Evolutionary conservation across 2,888 invertebrate species (phyloP).

Genomic region (Lithophane semibrunnea): DNA sequence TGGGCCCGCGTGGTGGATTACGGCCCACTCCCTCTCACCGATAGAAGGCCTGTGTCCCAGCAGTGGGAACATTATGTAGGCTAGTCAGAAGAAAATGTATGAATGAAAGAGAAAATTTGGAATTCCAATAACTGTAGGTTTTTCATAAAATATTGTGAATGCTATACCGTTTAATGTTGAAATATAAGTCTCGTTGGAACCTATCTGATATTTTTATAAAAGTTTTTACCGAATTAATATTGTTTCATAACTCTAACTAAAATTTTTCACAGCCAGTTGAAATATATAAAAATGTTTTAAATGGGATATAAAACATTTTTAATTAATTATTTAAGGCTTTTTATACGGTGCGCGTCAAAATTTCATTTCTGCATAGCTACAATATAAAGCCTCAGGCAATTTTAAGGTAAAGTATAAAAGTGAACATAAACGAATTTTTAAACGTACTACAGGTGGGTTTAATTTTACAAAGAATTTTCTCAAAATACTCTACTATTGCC

Average conservation of each 20-base stretch:
- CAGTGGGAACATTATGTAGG: too few relatives aligned
- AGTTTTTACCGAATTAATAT: background rate
- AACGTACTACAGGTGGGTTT: constrained; percentile 4
- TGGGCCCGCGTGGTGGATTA: too few relatives aligned
- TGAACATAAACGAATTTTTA: constrained; percentile 24
- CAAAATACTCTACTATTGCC: background rate
- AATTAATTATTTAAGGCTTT: constrained; percentile 35
- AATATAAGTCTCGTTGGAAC: constrained; percentile 7
- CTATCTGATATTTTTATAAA: background rate
- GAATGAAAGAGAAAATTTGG: background rate
- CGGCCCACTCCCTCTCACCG: too few relatives aligned
- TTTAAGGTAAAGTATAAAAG: constrained; percentile 13
- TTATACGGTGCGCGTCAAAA: constrained; percentile 35
- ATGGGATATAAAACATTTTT: constrained; percentile 23
- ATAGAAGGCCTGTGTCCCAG: too few relatives aligned
- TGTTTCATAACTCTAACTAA: constrained; percentile 21
- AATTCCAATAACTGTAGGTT: background rate
- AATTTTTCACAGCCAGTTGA: constrained; percentile 18
- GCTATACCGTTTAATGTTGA: background rate
- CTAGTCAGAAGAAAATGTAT: too few relatives aligned
- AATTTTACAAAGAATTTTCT: background rate
- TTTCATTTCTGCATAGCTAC: constrained; percentile 31
- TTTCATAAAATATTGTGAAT: background rate
- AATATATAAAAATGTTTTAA: constrained; percentile 23
- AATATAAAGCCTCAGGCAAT: constrained; percentile 10